Percentiles rank a stretch among this genome's conserved stretches.
phyloP scores from a whole-genome alignment of 2,113 vertebrate genomes.

The Lutjanus erythropterus region DNA sequence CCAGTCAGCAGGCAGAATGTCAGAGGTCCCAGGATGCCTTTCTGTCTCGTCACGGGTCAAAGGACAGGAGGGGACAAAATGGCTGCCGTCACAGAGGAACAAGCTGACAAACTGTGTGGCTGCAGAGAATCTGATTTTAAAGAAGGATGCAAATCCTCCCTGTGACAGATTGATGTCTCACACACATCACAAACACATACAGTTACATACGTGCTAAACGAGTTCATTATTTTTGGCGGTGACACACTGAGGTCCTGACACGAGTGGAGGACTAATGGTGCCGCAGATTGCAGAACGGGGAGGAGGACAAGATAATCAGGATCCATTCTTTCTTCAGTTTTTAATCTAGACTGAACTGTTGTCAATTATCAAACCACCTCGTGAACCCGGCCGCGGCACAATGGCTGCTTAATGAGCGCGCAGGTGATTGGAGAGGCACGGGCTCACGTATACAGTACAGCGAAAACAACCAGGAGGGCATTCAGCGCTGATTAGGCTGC shows the following conservation, averaged over 20 bases:
- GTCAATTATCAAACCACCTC: conserved; percentile 67
- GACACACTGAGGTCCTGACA: conserved; percentile 46
- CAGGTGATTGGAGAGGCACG: conserved; percentile 65
- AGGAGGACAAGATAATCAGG: conserved; percentile 69
- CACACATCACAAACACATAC: neutral
- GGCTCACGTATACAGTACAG: conserved; percentile 4
- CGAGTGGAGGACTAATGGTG: conserved; percentile 22
- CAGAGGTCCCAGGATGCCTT: conserved; percentile 31
- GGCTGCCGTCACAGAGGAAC: neutral
- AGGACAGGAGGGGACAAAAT: conserved; percentile 22
- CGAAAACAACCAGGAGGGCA: conserved; percentile 44
- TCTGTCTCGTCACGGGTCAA: conserved; percentile 46
- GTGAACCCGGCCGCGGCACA: conserved; percentile 57
- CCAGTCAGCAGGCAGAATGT: conserved; percentile 21
- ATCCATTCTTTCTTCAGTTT: conserved; percentile 54
- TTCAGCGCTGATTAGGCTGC: conserved; percentile 57
- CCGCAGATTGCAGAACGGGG: conserved; percentile 38
- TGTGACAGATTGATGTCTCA: neutral
- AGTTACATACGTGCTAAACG: neutral
- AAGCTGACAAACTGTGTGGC: neutral
- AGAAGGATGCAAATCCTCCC: neutral
- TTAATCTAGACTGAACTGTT: conserved; percentile 62
- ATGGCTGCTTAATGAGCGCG: conserved; percentile 70
- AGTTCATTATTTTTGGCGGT: conserved; percentile 64
- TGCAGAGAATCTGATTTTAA: neutral